Conservation (phyloP, 2,113 vertebrate species). For the Dicentrarchus labrax region DNA sequence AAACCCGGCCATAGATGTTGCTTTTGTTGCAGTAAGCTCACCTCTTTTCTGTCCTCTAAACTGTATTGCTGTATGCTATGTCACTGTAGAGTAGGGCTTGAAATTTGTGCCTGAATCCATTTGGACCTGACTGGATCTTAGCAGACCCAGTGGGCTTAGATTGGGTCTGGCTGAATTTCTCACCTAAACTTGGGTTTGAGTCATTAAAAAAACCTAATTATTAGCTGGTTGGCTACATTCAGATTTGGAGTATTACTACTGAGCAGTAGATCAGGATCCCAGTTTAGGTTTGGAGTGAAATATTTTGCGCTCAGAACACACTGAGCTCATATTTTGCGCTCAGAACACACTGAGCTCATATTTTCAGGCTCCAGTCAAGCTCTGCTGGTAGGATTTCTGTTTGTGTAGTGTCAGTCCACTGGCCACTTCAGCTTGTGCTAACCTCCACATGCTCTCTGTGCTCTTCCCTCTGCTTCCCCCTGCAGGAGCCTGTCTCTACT, state of each 20-base stretch:
- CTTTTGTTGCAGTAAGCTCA: slow-evolving; percentile 34
- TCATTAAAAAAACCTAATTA: neutral
- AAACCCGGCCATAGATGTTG: slow-evolving; percentile 36
- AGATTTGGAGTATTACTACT: slow-evolving; percentile 8
- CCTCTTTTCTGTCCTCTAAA: slow-evolving; percentile 48
- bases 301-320: slow-evolving; percentile 14
- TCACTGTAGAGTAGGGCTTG: slow-evolving; percentile 23
- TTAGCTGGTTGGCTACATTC: neutral
- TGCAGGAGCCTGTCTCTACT: slow-evolving; percentile 85
- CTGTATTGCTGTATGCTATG: slow-evolving; percentile 1
- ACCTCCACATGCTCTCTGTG: slow-evolving; percentile 68
- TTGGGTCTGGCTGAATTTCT: slow-evolving; percentile 48
- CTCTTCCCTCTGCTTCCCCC: slow-evolving; percentile 74
- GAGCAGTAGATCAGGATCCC: slow-evolving; percentile 24
- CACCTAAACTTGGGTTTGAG: slow-evolving; percentile 61
- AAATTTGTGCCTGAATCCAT: slow-evolving; percentile 57
- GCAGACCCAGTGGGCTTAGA: slow-evolving; percentile 25
- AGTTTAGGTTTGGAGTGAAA: slow-evolving; percentile 48
- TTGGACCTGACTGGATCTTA: slow-evolving; percentile 42
- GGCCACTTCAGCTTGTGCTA: slow-evolving; percentile 56
- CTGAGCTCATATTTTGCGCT: slow-evolving; percentile 18
- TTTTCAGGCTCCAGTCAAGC: slow-evolving; percentile 41
- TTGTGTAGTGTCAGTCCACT: slow-evolving; percentile 10
- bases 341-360: slow-evolving; percentile 3
- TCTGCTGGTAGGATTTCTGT: slow-evolving; percentile 38